phyloP scores from a whole-genome alignment of 2,797 vertebrate genomes.

The Sebastes kiyomatsui region DNA sequence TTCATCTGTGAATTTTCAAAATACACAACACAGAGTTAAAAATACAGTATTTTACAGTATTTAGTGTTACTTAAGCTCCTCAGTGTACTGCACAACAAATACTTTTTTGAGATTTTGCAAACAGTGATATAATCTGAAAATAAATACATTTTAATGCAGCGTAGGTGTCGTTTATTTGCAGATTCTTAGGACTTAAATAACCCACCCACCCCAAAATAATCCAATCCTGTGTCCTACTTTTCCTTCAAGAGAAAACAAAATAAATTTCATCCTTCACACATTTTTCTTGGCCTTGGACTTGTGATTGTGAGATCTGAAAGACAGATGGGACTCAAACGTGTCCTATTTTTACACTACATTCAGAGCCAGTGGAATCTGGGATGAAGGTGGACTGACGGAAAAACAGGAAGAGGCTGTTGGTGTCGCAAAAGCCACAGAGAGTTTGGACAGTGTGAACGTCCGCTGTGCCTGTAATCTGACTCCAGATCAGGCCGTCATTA shows the following conservation, averaged over 20 bases:
- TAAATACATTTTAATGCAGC: constrained; percentile 40
- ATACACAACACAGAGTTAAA: constrained; percentile 32
- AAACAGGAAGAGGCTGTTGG: not conserved
- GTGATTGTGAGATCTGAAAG: not conserved
- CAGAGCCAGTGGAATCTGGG: not conserved
- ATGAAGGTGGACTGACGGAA: not conserved
- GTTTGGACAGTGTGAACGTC: not conserved
- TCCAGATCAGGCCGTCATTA: not conserved
- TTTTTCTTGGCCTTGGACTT: constrained; percentile 38
- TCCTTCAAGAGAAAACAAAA: not conserved
- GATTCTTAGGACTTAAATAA: not conserved
- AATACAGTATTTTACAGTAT: constrained; percentile 25
- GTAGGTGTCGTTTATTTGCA: not conserved
- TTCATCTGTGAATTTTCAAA: constrained; percentile 4
- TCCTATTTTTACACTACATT: constrained; percentile 3
- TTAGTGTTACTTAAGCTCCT: constrained; percentile 1
- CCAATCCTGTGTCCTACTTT: not conserved
- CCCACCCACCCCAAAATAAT: not conserved
- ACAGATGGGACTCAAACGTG: not conserved
- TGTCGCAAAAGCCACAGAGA: not conserved
- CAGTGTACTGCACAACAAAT: constrained; percentile 22
- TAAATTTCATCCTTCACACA: constrained; percentile 1
- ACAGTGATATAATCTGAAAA: constrained; percentile 24
- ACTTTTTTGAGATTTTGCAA: not conserved
- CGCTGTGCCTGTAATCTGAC: not conserved